Evolutionary conservation across 2,113 vertebrate species (phyloP).

Genomic region (Phylloscopus whistleri): DNA sequence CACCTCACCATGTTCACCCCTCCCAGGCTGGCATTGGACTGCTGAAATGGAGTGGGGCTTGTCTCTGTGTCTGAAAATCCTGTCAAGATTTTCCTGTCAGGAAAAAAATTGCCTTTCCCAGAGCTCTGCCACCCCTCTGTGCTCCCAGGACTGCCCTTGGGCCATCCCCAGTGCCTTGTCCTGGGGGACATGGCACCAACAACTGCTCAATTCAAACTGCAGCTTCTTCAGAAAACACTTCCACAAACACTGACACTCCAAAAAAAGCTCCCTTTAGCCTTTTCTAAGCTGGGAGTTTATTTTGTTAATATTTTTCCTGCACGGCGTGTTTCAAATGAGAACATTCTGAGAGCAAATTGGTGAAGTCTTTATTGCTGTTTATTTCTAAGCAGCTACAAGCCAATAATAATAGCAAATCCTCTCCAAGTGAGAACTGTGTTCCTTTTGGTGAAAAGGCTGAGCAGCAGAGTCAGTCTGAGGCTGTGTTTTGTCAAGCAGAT

Average conservation of each 20-base stretch:
- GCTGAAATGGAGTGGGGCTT: background rate
- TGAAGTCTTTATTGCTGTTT: conserved; percentile 55
- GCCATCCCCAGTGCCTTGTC: background rate
- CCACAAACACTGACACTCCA: background rate
- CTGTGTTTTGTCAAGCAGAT: conserved; percentile 57
- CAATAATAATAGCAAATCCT: conserved; percentile 54
- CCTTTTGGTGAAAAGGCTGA: background rate
- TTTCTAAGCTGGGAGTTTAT: conserved; percentile 48
- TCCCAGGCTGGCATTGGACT: background rate
- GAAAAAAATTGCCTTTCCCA: background rate
- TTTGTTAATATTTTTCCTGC: conserved; percentile 70
- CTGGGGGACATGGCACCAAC: background rate
- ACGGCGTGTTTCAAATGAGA: conserved; percentile 57
- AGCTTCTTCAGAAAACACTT: conserved; percentile 36
- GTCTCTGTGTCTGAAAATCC: background rate
- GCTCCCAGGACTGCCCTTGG: background rate
- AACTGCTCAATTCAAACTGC: conserved; percentile 5
- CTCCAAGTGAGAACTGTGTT: conserved; percentile 22
- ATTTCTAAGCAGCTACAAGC: conserved; percentile 50
- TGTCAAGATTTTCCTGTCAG: background rate
- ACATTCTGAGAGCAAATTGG: conserved; percentile 59
- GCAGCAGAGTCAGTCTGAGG: background rate
- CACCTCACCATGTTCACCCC: conserved; percentile 5
- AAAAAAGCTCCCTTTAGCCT: conserved; percentile 25
- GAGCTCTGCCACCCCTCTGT: background rate